A percentile compares a stretch with the other conserved stretches of the same genome.
phyloP scores from a whole-genome alignment of 2,888 invertebrate species.

The Pandemis heparana region DNA sequence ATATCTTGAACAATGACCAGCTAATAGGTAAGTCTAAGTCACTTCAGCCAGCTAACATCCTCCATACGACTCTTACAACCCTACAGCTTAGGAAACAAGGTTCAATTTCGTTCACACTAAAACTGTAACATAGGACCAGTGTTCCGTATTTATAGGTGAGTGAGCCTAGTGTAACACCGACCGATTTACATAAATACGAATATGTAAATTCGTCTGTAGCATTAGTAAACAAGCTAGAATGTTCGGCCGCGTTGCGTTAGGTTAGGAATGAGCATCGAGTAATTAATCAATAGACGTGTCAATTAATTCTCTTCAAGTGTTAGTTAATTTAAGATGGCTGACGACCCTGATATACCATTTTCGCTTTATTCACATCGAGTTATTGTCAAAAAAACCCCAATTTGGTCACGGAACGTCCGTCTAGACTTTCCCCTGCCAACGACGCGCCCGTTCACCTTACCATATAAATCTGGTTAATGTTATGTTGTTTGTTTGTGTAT shows the following conservation, averaged over 20 bases:
- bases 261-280: background rate
- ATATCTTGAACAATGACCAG: background rate
- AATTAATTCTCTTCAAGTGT: too few species aligned
- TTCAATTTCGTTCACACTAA: background rate
- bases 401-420: too few species aligned
- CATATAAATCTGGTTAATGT: too few species aligned
- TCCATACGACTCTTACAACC: background rate
- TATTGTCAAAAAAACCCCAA: too few species aligned
- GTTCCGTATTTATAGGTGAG: background rate
- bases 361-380: too few species aligned
- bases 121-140: background rate
- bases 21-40: background rate
- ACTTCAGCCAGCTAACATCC: background rate
- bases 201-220: constrained; percentile 20
- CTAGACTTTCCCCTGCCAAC: too few species aligned
- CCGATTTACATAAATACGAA: constrained; percentile 27
- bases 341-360: too few species aligned
- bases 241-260: background rate
- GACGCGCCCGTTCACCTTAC: too few species aligned
- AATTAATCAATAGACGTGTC: too few species aligned
- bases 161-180: constrained; percentile 5
- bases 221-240: constrained; percentile 7
- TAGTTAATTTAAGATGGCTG: too few species aligned
- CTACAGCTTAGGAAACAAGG: background rate
- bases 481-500: too few species aligned